These are phyloP conservation scores for Euschistus heros DNA, from an alignment of 1,140 invertebrate genomes.

Conservation along the genomic window DNA sequence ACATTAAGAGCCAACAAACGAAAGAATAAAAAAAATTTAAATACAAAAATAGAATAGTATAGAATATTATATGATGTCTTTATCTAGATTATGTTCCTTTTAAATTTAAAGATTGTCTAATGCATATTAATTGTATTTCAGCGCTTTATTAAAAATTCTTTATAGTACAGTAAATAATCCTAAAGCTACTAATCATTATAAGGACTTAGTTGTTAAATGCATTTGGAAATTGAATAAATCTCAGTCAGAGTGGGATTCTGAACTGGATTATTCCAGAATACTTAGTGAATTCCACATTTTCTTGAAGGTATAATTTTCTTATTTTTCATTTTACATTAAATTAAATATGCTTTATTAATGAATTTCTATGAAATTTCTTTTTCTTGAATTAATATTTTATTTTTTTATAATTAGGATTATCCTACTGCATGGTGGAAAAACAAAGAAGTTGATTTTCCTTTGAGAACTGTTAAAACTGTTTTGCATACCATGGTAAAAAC, in stretches of 20 bases:
- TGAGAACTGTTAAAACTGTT: constrained; percentile 32
- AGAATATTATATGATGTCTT: neutral
- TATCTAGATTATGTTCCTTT: too few species aligned
- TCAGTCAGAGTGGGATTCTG: constrained; percentile 29
- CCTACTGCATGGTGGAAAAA: constrained; percentile 31
- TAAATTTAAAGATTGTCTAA: neutral
- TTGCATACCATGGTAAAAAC: constrained; percentile 31
- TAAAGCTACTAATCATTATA: constrained; percentile 25
- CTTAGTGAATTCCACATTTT: constrained; percentile 30
- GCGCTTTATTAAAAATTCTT: constrained; percentile 30
- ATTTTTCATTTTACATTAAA: neutral
- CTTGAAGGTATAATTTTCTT: constrained; percentile 27
- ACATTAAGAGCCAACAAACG: neutral
- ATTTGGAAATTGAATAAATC: constrained; percentile 32
- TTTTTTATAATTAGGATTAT: constrained; percentile 26
- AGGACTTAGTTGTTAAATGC: constrained; percentile 32
- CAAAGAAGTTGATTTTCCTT: constrained; percentile 29
- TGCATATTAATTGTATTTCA: constrained; percentile 16
- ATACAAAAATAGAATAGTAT: neutral
- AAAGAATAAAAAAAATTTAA: neutral
- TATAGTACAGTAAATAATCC: constrained; percentile 27
- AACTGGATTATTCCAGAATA: constrained; percentile 30
- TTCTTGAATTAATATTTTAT: neutral
- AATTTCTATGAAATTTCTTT: neutral
- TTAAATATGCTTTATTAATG: neutral